Evolutionary conservation across 53 echinoderm and acorn worm genomes (phyloP), one percentile per base, ranked within the genome.

Genomic region (Holothuria scabra): DNA sequence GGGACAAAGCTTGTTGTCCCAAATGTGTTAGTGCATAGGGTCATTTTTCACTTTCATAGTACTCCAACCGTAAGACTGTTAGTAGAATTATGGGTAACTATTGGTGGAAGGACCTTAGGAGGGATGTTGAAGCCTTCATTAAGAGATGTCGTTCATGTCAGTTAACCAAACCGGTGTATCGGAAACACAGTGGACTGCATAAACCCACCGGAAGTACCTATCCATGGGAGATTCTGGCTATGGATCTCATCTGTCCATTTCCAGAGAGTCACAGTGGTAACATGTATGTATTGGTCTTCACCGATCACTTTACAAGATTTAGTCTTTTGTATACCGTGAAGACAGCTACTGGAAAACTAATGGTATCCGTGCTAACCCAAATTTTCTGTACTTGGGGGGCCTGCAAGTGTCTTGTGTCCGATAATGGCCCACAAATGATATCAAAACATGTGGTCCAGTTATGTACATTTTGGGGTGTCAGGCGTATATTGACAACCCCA

Each of bases 351-450:
- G 84, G 91, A 9, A 83, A 76, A 12, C 31, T 34, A 1, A 41
- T 88, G 22, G 82, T 80, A 21, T 11, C 72, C 26, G 24, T 91
- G 5, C 82, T 85, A 5, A 85, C 78, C 0, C 41, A 91, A 38
- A 20, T 91, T 8, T 92, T 85, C 44, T 81, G 92, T 35, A 60
- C 68, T 1, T 86, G 60, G 56, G 92, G 89, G 28, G 83, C 89
- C 1, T 82, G 82, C 3, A 85, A 46, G 24, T 33, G 25, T 7
- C 61, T 92, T 12, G 30, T 92, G 0, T 89, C 92, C 10, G 92
- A 92, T 48, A 92, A 92, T 70, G 89, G 92, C 0, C 86, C 88
- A 5, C 89, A 92, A 44, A 88, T 89, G 60, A 29, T 85, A 23
- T 81, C 65, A 28, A 65, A 32, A 14, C 60, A 55, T 4, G 16